phyloP scores from a whole-genome alignment of 2,797 vertebrate genomes.

The Buceros bicornis region DNA sequence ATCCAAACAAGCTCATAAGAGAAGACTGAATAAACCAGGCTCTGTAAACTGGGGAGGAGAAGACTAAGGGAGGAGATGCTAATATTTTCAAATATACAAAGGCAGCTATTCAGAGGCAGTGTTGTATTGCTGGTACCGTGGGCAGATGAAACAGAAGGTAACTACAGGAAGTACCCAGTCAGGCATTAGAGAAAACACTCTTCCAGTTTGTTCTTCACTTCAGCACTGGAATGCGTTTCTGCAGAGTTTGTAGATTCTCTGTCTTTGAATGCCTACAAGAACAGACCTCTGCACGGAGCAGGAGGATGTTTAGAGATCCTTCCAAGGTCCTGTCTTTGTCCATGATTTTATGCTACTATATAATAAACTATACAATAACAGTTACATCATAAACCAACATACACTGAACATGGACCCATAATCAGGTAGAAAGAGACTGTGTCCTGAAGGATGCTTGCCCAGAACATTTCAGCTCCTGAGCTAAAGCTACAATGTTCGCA shows the following conservation, averaged over 20 bases:
- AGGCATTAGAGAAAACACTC: not conserved
- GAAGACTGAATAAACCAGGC: not conserved
- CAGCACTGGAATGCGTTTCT: not conserved
- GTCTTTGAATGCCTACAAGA: not conserved
- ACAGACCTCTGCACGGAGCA: not conserved
- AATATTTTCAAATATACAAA: not conserved
- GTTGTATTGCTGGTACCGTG: not conserved
- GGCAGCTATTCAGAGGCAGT: not conserved
- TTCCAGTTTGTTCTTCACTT: not conserved
- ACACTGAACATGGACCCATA: not conserved
- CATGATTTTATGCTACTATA: not conserved
- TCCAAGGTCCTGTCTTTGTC: not conserved
- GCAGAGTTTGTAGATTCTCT: not conserved
- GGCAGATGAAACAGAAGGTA: not conserved
- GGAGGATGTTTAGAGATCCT: not conserved
- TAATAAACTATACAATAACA: not conserved
- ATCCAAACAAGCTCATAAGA: not conserved
- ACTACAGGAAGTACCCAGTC: not conserved
- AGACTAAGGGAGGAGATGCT: not conserved
- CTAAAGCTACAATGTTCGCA: not conserved
- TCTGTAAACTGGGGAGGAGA: not conserved
- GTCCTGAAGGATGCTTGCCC: not conserved
- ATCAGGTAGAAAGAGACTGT: not conserved
- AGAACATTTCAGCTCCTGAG: not conserved
- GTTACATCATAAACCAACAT: not conserved